A percentile compares a stretch with the other conserved stretches of the same genome.
phyloP scores from a whole-genome alignment of 2,113 vertebrate species.

The Oceanodroma tethys region DNA sequence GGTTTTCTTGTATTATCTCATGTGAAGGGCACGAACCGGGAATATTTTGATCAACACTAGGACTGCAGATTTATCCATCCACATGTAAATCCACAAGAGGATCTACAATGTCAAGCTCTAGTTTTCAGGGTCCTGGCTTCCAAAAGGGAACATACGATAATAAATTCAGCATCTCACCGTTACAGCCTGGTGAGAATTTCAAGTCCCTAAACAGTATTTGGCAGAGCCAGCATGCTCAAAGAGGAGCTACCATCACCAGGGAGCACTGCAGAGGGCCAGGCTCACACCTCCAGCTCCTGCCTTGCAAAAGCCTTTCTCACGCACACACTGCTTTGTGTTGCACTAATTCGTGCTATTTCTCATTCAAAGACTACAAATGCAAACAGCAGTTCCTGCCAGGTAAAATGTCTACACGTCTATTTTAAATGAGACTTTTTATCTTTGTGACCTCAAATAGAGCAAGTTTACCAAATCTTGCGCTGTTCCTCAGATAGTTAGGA shows the following conservation, averaged over 20 bases:
- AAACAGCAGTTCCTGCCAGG: neutral
- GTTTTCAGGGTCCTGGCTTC: neutral
- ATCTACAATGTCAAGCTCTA: neutral
- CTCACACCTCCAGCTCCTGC: neutral
- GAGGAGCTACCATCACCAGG: neutral
- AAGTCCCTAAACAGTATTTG: neutral
- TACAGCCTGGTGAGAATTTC: neutral
- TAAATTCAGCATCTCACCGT: neutral
- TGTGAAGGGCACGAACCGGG: neutral
- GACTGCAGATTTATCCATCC: neutral
- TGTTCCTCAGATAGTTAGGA: neutral
- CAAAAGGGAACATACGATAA: neutral
- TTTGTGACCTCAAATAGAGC: neutral
- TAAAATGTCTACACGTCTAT: accelerated
- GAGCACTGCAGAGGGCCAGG: neutral
- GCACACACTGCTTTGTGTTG: neutral
- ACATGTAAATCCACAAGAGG: neutral
- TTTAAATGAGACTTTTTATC: neutral
- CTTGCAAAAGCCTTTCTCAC: neutral
- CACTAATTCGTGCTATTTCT: neutral
- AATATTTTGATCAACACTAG: neutral
- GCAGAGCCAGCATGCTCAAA: neutral
- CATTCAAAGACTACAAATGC: neutral
- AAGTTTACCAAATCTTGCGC: neutral
- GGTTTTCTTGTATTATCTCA: neutral